Conservation (phyloP, 2,888 invertebrate species). For the Brachyptera risi region DNA sequence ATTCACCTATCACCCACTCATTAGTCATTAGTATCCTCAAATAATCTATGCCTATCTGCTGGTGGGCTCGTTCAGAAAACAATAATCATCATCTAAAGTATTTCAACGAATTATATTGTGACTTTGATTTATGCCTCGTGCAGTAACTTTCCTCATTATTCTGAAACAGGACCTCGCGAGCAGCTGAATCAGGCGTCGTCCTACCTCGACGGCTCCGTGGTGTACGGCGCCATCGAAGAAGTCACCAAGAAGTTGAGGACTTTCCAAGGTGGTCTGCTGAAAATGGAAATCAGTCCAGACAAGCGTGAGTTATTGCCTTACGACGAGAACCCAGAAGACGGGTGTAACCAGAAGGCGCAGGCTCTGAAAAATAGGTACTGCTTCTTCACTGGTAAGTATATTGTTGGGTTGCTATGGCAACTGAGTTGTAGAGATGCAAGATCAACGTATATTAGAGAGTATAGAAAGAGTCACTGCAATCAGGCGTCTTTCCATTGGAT, state of each 20-base stretch:
- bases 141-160: background rate
- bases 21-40: no score
- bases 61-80: no score
- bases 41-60: no score
- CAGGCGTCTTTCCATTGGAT: no score
- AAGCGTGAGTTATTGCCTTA: slow-evolving; percentile 64
- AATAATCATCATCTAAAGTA: no score
- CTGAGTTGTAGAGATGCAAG: no score
- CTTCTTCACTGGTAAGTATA: slow-evolving; percentile 64
- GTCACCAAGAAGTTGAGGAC: slow-evolving; percentile 39
- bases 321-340: slow-evolving; percentile 66
- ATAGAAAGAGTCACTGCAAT: no score
- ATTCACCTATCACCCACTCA: no score
- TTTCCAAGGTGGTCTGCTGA: slow-evolving; percentile 55
- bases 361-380: slow-evolving; percentile 70
- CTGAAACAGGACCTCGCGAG: slow-evolving; percentile 61
- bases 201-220: slow-evolving; percentile 78
- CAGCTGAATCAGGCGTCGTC: slow-evolving; percentile 82
- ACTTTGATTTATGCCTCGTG: no score
- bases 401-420: no score
- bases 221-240: slow-evolving; percentile 65
- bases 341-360: slow-evolving; percentile 70
- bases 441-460: no score
- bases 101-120: no score
- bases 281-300: slow-evolving; percentile 59